phyloP scores from a whole-genome alignment of 2,113 vertebrate genomes.

The Chunga burmeisteri region DNA sequence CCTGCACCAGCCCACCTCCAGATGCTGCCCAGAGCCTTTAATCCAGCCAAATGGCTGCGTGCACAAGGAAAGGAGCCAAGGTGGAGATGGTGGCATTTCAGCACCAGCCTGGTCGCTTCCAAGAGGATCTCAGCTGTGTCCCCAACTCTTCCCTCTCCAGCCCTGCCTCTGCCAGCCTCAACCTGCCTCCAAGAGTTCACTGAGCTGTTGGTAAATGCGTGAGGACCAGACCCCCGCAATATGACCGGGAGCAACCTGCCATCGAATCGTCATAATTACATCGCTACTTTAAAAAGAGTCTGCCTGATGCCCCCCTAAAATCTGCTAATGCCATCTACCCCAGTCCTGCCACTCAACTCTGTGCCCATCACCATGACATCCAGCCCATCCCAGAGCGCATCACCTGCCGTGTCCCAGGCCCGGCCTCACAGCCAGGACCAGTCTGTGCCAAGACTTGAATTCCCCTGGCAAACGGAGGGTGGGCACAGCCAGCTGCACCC shows the following conservation, averaged over 20 bases:
- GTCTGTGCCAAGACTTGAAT: not conserved
- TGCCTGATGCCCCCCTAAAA: accelerated
- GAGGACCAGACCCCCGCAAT: not conserved
- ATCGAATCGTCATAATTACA: not conserved
- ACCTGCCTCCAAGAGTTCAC: not conserved
- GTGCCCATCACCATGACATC: not conserved
- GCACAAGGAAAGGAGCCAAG: not conserved
- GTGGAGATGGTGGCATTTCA: not conserved
- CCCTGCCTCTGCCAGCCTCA: not conserved
- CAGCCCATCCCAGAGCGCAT: not conserved
- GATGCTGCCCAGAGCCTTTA: not conserved
- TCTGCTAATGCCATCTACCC: not conserved
- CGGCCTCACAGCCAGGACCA: not conserved
- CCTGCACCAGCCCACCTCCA: not conserved
- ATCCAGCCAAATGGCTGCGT: not conserved
- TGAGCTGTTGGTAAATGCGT: not conserved
- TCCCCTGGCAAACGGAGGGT: accelerated
- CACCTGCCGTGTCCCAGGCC: accelerated
- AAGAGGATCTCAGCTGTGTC: not conserved
- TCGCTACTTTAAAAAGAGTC: accelerated
- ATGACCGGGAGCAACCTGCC: accelerated
- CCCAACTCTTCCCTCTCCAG: too few species aligned
- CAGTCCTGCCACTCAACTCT: not conserved
- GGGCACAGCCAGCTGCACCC: not conserved
- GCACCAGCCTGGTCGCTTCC: not conserved